Evolutionary conservation across 2,888 invertebrate species (phyloP), one percentile per base, ranked within the genome.

Genomic region (Chrysolina haemoptera): DNA sequence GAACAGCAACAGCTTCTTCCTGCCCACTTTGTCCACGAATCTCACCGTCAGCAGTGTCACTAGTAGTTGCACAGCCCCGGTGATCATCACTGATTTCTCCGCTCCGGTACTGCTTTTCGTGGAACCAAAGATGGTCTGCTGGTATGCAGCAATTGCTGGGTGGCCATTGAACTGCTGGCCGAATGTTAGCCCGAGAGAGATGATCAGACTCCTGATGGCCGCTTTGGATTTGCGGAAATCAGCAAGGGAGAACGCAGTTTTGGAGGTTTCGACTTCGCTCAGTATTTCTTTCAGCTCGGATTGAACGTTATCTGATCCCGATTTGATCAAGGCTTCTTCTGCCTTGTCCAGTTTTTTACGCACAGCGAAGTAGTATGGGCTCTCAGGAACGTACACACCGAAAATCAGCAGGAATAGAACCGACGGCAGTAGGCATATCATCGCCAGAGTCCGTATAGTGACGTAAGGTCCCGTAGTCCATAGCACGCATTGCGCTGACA

Each of bases 141-240:
- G 92, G 87, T 94, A 95, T 86, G 94, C 93, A 1, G 95, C 89
- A 1, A 95, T 93, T 0, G 94, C 93, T 86, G 94, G 94, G 84
- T 94, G 93, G 0, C 95, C 95, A 0, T 88, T 82, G 10, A 85
- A 76, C 59, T 84, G 87, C 85, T 89, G 85, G 64, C 84, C 83
- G 22, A 84, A 75, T 78, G 83, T 81, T 62, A 84, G 77, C 14
- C 76, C 86, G 80, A 80, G 85, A 84, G 82, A 87, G 84, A 84
- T 85, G 84, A 76, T 84, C 84, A 88, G 84, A 83, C 75, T 88
- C 85, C 80, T 88, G 16, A 70, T 64, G 1, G 78, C 76, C 18
- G 69, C 62, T 63, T 68, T 76, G 0, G 77, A 78, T 1, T 48
- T 64, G 18, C 76, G 69, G 1, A 81, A 40, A 12, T 80, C 78